Base-by-base conservation (phyloP, 2,888 invertebrate genomes). In the Bimastos eiseni region DNA sequence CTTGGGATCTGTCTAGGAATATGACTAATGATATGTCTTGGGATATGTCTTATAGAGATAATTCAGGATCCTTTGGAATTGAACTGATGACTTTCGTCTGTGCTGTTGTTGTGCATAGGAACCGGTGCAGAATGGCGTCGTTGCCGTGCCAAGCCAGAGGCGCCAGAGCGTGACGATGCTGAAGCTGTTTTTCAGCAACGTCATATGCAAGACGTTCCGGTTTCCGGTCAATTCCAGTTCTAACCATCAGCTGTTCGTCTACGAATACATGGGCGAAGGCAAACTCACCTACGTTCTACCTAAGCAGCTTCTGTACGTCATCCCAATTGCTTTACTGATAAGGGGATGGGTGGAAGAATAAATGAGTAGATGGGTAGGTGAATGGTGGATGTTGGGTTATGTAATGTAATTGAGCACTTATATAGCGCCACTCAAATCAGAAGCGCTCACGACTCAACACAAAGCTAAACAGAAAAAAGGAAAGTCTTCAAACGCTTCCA, bases 221-320 rank as follows among this genome's bases (percentile, higher is more conserved):
- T 97, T 98, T 95, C 98, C 98, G 94, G 98, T 98, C 0, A 94
- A 93, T 89, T 96, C 98, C 41, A 98, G 98, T 0, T 96, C 98
- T 41, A 98, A 98, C 0, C 98, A 98, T 1, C 98, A 98, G 95
- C 97, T 98, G 90, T 97, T 97, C 92, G 98, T 98, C 6, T 97
- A 98, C 94, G 98, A 98, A 95, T 97, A 97, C 89, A 97, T 98
- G 97, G 97, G 97, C 0, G 98, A 98, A 95, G 97, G 98, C 93
- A 97, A 97, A 94, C 95, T 98, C 21, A 97, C 97, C 93, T 98
- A 97, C 94, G 96, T 96, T 89, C 96, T 98, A 95, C 98, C 98
- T 0, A 97, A 97, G 93, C 97, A 98, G 95, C 95, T 98, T 92
- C 95, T 98, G 97, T 98, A 96, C 97, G 97, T 96, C 37, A 21